A percentile compares a stretch with the other conserved stretches of the same genome.
Conservation (phyloP, 2,888 invertebrate genomes). For the Himalopsyche kuldschensis region DNA sequence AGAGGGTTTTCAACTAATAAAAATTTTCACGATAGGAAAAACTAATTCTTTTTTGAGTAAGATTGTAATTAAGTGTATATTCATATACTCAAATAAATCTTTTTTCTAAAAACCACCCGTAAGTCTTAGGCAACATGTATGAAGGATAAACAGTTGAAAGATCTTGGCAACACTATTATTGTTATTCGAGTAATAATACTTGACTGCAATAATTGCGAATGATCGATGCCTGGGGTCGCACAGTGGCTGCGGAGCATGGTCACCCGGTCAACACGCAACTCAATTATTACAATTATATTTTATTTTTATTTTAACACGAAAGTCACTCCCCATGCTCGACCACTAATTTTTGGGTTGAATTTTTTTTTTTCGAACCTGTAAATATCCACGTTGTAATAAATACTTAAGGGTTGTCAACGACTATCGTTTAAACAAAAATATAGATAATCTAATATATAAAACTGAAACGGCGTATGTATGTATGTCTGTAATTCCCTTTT, state of each 20-base stretch:
- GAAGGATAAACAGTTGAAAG: not conserved
- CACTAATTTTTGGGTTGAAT: not conserved
- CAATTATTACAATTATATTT: slow-evolving; percentile 7
- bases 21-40: too few species aligned
- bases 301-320: not conserved
- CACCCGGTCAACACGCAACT: slow-evolving; percentile 15
- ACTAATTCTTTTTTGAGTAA: too few species aligned
- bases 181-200: not conserved
- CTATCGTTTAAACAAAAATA: too few species aligned
- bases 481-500: too few species aligned
- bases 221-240: slow-evolving; percentile 9
- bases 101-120: too few species aligned
- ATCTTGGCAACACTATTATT: not conserved
- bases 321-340: not conserved
- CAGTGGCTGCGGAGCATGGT: slow-evolving; percentile 10
- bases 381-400: not conserved
- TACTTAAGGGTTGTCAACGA: not conserved
- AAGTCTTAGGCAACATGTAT: not conserved
- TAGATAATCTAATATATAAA: too few species aligned
- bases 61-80: too few species aligned
- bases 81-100: too few species aligned
- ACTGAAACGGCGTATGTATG: too few species aligned
- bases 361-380: not conserved
- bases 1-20: too few species aligned
- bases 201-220: slow-evolving; percentile 18